Percentiles rank a stretch among this genome's conserved stretches.
These are phyloP conservation scores for Benitochromis conjunctus DNA, from an alignment of 2,113 vertebrate species.

Conservation along the genomic window DNA sequence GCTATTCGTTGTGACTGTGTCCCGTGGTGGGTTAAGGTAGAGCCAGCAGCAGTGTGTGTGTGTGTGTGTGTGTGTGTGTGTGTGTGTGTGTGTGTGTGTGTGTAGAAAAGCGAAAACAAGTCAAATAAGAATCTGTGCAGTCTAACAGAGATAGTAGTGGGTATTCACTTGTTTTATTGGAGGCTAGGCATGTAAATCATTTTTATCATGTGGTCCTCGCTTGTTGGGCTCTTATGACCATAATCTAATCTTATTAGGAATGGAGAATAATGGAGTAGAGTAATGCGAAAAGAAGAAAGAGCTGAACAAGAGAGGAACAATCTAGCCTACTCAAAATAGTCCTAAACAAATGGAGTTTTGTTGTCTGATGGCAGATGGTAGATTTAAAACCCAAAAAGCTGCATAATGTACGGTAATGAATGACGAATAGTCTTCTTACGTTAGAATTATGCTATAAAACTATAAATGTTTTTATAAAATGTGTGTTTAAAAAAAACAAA, in stretches of 20 bases:
- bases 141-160: background rate
- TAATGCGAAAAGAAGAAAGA: background rate
- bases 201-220: background rate
- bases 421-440: background rate
- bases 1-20: no score
- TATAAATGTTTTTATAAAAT: background rate
- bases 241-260: background rate
- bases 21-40: no score
- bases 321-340: background rate
- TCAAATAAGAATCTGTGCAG: background rate
- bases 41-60: no score
- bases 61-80: no score
- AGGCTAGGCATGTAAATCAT: background rate
- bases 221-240: background rate
- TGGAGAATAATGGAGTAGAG: background rate
- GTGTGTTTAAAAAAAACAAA: background rate
- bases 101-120: background rate
- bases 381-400: background rate
- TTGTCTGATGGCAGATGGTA: background rate
- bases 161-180: background rate
- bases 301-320: background rate
- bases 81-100: no score
- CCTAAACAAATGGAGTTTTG: background rate
- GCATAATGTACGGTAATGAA: background rate
- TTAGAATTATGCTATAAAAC: background rate